Percentiles rank a stretch among this genome's conserved stretches.
Evolutionary conservation across 2,113 vertebrate genomes (phyloP).

Genomic region (Burhinus bistriatus): DNA sequence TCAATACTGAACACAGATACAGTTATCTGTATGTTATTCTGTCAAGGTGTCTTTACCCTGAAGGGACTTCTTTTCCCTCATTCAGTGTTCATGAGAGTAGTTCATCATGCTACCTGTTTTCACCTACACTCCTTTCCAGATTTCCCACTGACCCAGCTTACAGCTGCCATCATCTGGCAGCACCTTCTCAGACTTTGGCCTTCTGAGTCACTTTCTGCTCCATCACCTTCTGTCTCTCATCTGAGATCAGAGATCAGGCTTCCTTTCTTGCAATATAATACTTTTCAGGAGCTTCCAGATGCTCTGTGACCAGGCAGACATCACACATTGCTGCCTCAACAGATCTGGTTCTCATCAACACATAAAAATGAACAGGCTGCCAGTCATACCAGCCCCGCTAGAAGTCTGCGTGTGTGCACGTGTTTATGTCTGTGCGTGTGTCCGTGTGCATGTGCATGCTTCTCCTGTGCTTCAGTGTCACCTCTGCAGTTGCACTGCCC

Average conservation of each 20-base stretch:
- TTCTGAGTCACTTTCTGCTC: not conserved
- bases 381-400: rapidly evolving
- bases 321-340: not conserved
- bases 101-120: not conserved
- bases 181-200: not conserved
- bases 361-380: not conserved
- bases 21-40: not conserved
- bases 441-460: not conserved
- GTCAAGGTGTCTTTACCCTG: not conserved
- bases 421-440: too few species aligned
- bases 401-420: not conserved
- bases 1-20: not conserved
- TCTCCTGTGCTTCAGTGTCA: not conserved
- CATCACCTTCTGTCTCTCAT: not conserved
- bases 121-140: not conserved
- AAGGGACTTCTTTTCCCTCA: not conserved
- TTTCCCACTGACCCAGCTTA: not conserved
- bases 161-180: not conserved
- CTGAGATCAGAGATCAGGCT: not conserved
- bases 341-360: not conserved
- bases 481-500: not conserved
- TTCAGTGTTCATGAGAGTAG: not conserved
- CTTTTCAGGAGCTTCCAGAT: not conserved
- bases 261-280: not conserved
- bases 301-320: not conserved